Conservation (phyloP, 2,113 vertebrate species). For the Stegostoma tigrinum region DNA sequence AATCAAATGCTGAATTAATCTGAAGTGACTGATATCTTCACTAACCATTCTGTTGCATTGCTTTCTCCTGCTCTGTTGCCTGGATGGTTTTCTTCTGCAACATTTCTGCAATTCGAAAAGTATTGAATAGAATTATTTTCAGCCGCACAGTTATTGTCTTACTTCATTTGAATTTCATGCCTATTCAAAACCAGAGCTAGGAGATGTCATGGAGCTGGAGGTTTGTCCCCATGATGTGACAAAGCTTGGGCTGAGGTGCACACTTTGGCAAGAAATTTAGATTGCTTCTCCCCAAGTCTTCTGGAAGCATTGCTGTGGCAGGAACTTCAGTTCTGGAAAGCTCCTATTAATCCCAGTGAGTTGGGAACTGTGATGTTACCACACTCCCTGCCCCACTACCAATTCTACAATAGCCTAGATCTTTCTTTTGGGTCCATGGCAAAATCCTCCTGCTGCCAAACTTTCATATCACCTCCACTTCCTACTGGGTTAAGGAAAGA, state of each 20-base stretch:
- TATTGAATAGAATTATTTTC: background rate
- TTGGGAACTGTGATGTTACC: background rate
- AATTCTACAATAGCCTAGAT: background rate
- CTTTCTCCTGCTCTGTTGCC: conserved; percentile 41
- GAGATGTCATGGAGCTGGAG: background rate
- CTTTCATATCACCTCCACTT: background rate
- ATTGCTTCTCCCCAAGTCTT: background rate
- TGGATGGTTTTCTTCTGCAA: conserved; percentile 47
- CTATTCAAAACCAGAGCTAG: background rate
- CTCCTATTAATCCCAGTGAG: background rate
- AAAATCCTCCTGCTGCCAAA: background rate
- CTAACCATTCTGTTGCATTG: conserved; percentile 54
- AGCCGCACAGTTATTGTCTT: background rate
- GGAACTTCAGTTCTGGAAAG: background rate
- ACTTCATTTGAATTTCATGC: background rate
- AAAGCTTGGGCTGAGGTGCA: background rate
- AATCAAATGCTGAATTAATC: background rate
- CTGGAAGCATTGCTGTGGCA: background rate
- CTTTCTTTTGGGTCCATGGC: background rate
- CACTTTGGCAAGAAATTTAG: background rate
- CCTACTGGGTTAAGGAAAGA: background rate
- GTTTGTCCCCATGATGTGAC: background rate
- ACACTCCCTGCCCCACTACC: background rate
- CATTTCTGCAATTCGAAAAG: conserved; percentile 45
- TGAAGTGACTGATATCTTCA: conserved; percentile 40